Conservation (phyloP, 2,113 vertebrate genomes). For the Uria aalge region DNA sequence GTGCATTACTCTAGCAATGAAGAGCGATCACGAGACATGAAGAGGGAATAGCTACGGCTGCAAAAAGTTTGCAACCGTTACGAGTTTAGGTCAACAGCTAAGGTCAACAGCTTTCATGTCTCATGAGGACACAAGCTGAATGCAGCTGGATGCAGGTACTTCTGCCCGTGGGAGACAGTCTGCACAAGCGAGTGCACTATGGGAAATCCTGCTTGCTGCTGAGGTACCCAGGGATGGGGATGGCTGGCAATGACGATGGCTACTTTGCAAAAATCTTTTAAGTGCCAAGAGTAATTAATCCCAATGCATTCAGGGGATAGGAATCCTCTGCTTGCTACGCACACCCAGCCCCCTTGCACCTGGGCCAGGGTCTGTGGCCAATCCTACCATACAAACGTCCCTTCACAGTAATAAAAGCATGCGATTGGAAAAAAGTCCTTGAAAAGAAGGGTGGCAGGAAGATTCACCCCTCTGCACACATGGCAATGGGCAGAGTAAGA, state of each 20-base stretch:
- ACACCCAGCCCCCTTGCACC: neutral
- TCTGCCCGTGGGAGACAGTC: neutral
- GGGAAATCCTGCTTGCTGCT: neutral
- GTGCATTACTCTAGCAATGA: neutral
- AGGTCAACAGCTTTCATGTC: neutral
- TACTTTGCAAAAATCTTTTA: neutral
- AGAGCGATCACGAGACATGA: neutral
- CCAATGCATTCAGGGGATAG: neutral
- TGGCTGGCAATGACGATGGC: neutral
- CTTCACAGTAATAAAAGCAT: neutral
- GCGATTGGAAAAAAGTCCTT: neutral
- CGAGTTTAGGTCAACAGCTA: neutral
- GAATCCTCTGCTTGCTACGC: neutral
- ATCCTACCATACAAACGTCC: neutral
- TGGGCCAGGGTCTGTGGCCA: neutral
- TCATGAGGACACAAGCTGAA: neutral
- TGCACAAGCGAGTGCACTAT: neutral
- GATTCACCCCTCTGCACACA: neutral
- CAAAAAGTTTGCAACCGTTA: neutral
- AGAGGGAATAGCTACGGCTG: neutral
- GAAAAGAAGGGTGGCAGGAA: neutral
- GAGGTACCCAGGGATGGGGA: neutral
- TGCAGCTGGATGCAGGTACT: neutral
- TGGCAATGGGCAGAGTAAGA: neutral
- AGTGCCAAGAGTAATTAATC: neutral